These are phyloP conservation scores for Plestiodon gilberti DNA, from an alignment of 2,113 vertebrate genomes.

Conservation along the genomic window DNA sequence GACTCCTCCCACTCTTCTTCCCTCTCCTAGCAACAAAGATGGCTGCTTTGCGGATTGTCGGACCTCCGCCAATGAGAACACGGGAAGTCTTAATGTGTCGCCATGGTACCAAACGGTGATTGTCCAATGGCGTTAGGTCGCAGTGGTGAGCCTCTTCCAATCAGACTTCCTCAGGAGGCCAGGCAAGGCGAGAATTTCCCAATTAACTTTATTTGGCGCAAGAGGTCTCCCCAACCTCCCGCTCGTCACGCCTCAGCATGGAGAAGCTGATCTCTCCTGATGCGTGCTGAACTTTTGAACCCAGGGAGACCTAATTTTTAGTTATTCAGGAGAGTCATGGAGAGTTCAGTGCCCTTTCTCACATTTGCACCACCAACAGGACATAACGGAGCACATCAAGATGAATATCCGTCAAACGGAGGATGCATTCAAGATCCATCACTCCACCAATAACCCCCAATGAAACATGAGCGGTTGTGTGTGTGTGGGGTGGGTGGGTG, in stretches of 20 bases:
- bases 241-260: background rate
- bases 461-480: constrained; percentile 20
- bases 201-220: background rate
- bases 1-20: background rate
- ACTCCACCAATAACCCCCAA: constrained; percentile 61
- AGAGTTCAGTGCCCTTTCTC: constrained; percentile 78
- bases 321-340: constrained; percentile 66
- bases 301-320: constrained; percentile 38
- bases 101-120: background rate
- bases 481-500: constrained; percentile 47
- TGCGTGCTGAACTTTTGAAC: constrained; percentile 74
- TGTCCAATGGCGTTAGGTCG: constrained; percentile 1
- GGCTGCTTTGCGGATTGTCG: constrained; percentile 3
- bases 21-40: constrained; percentile 1
- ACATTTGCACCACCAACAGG: constrained; percentile 72
- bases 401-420: constrained; percentile 71
- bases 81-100: constrained; percentile 24
- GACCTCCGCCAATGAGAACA: background rate
- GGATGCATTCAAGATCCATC: constrained; percentile 56
- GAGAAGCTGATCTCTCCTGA: constrained; percentile 69
- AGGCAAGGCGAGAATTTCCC: rapidly evolving
- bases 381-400: constrained; percentile 75
- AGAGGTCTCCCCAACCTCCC: background rate
- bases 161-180: rapidly evolving
- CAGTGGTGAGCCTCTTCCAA: rapidly evolving